Percentiles rank a stretch among this genome's conserved stretches.
Conservation (phyloP, 1,140 invertebrate genomes). For the Parapsyche elsis region DNA sequence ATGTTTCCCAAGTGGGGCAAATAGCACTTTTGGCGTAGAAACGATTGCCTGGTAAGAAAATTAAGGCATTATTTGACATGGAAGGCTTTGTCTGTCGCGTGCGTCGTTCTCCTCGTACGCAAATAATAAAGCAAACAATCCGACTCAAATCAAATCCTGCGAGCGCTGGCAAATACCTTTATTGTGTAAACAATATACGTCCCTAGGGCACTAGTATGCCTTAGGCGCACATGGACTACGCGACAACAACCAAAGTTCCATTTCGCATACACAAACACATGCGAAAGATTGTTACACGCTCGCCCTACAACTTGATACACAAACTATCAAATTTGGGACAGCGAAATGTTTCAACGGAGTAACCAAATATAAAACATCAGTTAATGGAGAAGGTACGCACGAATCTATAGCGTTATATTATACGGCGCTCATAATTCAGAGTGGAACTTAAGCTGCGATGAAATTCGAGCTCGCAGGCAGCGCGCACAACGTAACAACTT, state of each 20-base stretch:
- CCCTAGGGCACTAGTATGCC: conserved; percentile 8
- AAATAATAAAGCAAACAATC: conserved; percentile 45
- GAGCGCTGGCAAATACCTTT: conserved; percentile 33
- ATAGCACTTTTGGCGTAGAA: conserved; percentile 6
- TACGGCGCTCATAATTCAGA: background rate
- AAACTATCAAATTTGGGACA: too few species aligned
- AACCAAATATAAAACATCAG: too few species aligned
- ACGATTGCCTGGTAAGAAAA: conserved; percentile 28
- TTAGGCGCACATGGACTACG: background rate
- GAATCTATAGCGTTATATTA: background rate
- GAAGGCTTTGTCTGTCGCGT: conserved; percentile 8
- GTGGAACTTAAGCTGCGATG: background rate
- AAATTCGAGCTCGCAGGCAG: background rate
- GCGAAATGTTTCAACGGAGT: too few species aligned
- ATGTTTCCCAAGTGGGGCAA: background rate
- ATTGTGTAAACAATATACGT: conserved; percentile 39
- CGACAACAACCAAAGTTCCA: background rate
- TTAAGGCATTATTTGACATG: conserved; percentile 24
- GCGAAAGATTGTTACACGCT: too few species aligned
- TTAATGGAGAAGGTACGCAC: too few species aligned
- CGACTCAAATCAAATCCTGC: conserved; percentile 40
- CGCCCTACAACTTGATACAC: too few species aligned
- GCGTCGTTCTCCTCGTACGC: conserved; percentile 9
- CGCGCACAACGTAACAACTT: background rate
- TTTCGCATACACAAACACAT: background rate